Base-by-base conservation (phyloP, 2,797 vertebrate species). In the Toxotes lorentzi region DNA sequence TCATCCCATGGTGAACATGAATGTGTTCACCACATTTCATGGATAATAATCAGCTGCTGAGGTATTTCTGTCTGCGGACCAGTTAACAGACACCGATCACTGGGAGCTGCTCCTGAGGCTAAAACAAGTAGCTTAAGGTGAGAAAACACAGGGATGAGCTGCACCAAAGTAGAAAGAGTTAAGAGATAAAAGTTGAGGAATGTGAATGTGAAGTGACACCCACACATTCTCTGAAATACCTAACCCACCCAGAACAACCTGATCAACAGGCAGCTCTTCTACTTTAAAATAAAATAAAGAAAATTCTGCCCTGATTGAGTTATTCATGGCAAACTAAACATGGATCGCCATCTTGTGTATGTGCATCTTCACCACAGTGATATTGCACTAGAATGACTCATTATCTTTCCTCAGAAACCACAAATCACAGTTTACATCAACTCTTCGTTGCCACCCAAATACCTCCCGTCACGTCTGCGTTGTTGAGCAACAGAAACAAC, bases 341-440 rank as follows among this genome's bases (percentile, higher is more conserved):
- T 19, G 3, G 59, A 24, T 2, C 13, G 24, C 21, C 47, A 14
- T 35, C 1, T 7, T 53, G 35, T 47, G 23, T 21, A 38, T 61
- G 11, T 9, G 7, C 7, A 4, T 11, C 21, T 23, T 40, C 10
- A 64, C 43, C 45, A 35, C 12, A 63, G 21, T 35, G 47, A 61
- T 45, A 7, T 75, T 5, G 3, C 30, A 43, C 63, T 6, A 1
- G 12, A 68, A 23, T 84, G 84, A 84, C 76, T 81, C 59, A 72
- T 0, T 7, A 8, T 73, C 24, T 30, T 10, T 56, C 85, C 82
- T n/a, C 14, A 43, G 76, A 70, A 81, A 88, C 84, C 72, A 56
- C 66, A 50, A 50, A 73, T 66, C 69, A 75, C 27, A n/a, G 60
- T 76, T 78, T 51, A 79, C 71, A 13, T 73, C 57, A 67, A 43